Base-by-base conservation (phyloP, 2,888 invertebrate species). In the Myathropa florea region DNA sequence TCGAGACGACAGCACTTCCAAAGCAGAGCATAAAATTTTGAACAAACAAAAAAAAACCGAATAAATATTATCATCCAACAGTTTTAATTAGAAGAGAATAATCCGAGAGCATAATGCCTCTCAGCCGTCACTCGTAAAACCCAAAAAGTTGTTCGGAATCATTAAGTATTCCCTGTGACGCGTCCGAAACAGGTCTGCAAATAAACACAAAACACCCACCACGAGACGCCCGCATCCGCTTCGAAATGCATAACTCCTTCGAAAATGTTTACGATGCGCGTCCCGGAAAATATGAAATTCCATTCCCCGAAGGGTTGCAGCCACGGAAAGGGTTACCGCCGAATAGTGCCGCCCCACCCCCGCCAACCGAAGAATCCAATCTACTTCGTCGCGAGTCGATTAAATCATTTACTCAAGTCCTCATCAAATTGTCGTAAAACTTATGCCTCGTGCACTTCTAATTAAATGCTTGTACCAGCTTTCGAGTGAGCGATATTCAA, bases 361-460 rank as follows among this genome's bases (percentile, higher is more conserved):
- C 46, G 0, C 46, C 10, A 10, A 18, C 24, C 57, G 39, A 21
- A 68, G n/a, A 77, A 82, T 73, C 77, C 85, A 85, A 85, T 85
- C 82, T 78, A 77, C 82, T 82, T 81, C 68, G 68, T 63, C 39
- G 24, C 60, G 39, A 84, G 88, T 82, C 87, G 88, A 89, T 89
- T 88, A 89, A 89, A 88, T 88, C 88, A 88, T 89, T 88, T 88
- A 86, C 88, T 75, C 87, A 83, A 84, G 85, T 83, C 73, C 88
- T 88, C 88, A 89, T 89, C 88, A 89, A 88, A 89, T 79, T 85
- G 84, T 83, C 59, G 83, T 89, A 89, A 89, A 89, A 89, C 89
- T 89, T 88, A 88, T 89, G 88, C 88, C 88, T 88, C 67, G 88
- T 88, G 87, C 88, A 89, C 88, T 89, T 88, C 83, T 85, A 88